phyloP scores from a whole-genome alignment of 2,113 vertebrate genomes.

The Lagenorhynchus albirostris region DNA sequence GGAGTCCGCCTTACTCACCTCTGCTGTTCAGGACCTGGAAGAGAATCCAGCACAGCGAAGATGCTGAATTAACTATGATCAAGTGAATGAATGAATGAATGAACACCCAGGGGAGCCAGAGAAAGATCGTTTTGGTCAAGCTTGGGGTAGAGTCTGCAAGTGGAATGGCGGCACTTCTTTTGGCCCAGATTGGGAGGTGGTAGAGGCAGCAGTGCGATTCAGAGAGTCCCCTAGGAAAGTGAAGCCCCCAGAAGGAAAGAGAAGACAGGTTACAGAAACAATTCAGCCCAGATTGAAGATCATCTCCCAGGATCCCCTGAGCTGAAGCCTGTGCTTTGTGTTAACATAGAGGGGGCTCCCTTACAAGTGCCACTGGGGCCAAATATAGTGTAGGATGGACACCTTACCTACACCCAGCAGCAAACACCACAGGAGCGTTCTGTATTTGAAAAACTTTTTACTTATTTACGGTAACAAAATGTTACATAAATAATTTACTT shows the following conservation, averaged over 20 bases:
- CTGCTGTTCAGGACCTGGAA: not conserved
- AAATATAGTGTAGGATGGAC: not conserved
- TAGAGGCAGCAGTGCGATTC: not conserved
- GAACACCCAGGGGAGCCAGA: not conserved
- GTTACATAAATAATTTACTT: not conserved
- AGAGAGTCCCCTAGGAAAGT: not conserved
- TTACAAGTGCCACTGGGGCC: too few relatives aligned
- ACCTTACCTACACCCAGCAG: not conserved
- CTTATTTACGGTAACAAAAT: not conserved
- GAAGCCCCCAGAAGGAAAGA: not conserved
- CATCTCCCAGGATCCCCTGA: not conserved
- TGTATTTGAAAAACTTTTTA: not conserved
- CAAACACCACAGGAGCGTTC: not conserved
- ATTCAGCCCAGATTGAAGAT: not conserved
- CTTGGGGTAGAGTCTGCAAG: not conserved
- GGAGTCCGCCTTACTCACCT: not conserved
- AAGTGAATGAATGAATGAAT: not conserved
- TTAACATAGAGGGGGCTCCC: not conserved
- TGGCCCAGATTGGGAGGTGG: not conserved
- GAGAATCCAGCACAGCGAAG: not conserved
- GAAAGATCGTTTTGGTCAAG: not conserved
- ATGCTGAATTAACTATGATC: not conserved
- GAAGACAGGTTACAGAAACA: not conserved
- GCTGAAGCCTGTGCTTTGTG: not conserved
- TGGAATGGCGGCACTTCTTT: rapidly evolving